These are phyloP conservation scores for Takifugu bimaculatus DNA, from an alignment of 2,113 vertebrate species.

Conservation along the genomic window DNA sequence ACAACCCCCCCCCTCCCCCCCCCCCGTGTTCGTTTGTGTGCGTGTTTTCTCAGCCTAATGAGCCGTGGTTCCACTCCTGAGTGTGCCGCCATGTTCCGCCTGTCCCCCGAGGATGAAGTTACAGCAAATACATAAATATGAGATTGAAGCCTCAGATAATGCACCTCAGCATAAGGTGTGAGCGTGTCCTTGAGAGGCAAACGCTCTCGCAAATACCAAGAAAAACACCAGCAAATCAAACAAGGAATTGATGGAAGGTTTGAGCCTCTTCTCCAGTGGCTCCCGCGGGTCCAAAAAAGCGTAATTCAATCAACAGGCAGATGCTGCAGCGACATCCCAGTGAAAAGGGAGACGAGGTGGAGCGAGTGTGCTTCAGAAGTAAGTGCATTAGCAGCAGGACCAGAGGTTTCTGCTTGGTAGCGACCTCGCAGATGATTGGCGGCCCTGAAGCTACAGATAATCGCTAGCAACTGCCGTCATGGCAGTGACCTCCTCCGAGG, in stretches of 20 bases:
- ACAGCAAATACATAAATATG: neutral
- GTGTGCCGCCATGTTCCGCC: slow-evolving; percentile 6
- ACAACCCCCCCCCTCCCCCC: no score
- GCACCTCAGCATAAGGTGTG: no score
- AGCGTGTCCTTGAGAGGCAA: no score
- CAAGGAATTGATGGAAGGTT: neutral
- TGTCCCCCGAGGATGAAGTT: slow-evolving; percentile 7
- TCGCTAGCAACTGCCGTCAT: no score
- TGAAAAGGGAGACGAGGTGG: neutral
- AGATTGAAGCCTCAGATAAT: neutral
- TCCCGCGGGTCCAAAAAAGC: neutral
- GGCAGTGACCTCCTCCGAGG: neutral
- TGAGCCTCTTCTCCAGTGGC: slow-evolving; percentile 2
- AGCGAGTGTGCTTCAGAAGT: neutral
- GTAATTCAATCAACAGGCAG: slow-evolving; percentile 37
- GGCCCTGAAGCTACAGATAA: neutral
- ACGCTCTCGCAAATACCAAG: no score
- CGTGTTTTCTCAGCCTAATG: slow-evolving; percentile 19
- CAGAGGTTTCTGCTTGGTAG: neutral
- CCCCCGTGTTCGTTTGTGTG: neutral
- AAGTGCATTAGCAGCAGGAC: neutral
- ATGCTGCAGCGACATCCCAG: slow-evolving; percentile 15
- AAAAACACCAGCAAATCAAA: no score
- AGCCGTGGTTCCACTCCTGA: slow-evolving; percentile 15
- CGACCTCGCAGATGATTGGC: neutral